phyloP scores from a whole-genome alignment of 1,140 invertebrate species.

The Yoshiicerus persimilis region DNA sequence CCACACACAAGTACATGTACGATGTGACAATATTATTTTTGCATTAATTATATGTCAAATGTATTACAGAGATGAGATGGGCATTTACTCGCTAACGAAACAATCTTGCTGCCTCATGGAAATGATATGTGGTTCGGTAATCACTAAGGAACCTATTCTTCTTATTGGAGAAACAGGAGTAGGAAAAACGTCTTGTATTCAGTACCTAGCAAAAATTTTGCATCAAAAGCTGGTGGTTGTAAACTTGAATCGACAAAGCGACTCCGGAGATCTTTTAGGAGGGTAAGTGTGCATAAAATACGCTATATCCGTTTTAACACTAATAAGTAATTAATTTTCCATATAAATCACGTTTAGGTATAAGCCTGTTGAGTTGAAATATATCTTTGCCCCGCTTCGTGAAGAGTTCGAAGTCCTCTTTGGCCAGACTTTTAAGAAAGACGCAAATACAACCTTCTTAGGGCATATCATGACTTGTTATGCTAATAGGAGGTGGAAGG shows the following conservation, averaged over 20 bases:
- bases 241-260: slow-evolving; percentile 99
- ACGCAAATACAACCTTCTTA: slow-evolving; percentile 84
- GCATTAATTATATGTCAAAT: neutral
- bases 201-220: slow-evolving; percentile 82
- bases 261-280: slow-evolving; percentile 92
- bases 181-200: slow-evolving; percentile 95
- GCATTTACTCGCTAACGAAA: slow-evolving; percentile 74
- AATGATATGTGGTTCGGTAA: slow-evolving; percentile 77
- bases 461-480: slow-evolving; percentile 74
- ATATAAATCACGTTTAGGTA: slow-evolving; percentile 61
- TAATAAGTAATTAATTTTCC: neutral
- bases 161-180: slow-evolving; percentile 98
- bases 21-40: too few species aligned
- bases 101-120: slow-evolving; percentile 80
- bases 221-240: slow-evolving; percentile 87
- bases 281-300: slow-evolving; percentile 60
- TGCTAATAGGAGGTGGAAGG: slow-evolving; percentile 69
- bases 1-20: too few species aligned
- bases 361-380: slow-evolving; percentile 91
- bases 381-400: slow-evolving; percentile 75
- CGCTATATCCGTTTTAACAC: neutral
- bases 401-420: slow-evolving; percentile 87
- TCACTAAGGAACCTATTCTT: slow-evolving; percentile 84
- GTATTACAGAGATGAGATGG: slow-evolving; percentile 16
- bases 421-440: slow-evolving; percentile 70